Base-by-base conservation (phyloP, 1,140 invertebrate species). In the Lasioglossum baleicum region DNA sequence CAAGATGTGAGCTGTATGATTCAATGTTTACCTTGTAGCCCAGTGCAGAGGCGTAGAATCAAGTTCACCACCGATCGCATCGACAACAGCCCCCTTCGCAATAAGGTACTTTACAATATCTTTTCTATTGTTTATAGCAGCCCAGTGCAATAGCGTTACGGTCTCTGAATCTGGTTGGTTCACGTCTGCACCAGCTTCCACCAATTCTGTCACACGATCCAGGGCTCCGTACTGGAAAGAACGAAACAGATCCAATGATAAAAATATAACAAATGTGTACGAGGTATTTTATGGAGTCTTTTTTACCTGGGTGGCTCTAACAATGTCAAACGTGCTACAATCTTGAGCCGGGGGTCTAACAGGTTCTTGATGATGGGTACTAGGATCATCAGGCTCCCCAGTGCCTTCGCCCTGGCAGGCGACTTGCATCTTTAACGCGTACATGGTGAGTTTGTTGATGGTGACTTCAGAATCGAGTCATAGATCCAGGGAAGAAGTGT, bases 141-240 rank as follows among this genome's bases (percentile, higher is more conserved):
- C 99, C 99, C 99, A 99, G 91, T 99, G 99, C 1, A 99, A 94
- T n/a, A 99, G 93, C 4, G 98, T 98, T 17, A 99, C 97, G n/a
- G 97, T 98, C 92, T 98, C 97, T 83, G 94, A 94, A 90, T 99
- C 98, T 63, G 97, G 95, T 88, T 97, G 95, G 92, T 98, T 98
- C 1, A 98, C 97, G 93, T 98, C 97, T 92, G 96, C 97, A 2
- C 97, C 97, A 65, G 95, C 95, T 87, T 99, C 98, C 2, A 99
- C 94, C 6, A 99, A 93, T 90, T 98, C 96, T 80, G 96, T 95
- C 26, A 97, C 97, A 86, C 97, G 93, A 63, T 95, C 95, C 88
- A 97, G 95, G 17, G 97, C 96, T 22, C 98, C 98, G 94, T 98
- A 99, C 95, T 97, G 92, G 35, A 40, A 90, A 91, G 70, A 68